Percentiles rank a stretch among this genome's conserved stretches.
phyloP scores from a whole-genome alignment of 2,797 vertebrate species.

The Urosaurus nigricauda region DNA sequence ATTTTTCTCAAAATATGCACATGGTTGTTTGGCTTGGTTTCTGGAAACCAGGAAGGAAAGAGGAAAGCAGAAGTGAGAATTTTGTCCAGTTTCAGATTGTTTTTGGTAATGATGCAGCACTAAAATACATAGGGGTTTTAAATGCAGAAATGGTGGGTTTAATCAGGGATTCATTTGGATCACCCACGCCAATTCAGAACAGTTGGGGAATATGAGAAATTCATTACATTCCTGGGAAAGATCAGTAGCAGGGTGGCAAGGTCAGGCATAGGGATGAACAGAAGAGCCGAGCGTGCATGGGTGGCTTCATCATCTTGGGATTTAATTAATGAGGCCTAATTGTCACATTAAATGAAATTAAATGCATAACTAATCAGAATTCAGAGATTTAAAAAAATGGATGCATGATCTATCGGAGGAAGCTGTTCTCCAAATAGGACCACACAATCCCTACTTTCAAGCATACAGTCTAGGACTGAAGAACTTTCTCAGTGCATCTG shows the following conservation, averaged over 20 bases:
- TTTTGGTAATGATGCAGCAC: too few relatives aligned
- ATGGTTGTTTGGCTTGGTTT: too few relatives aligned
- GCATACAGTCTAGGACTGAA: not conserved
- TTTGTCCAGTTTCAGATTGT: too few relatives aligned
- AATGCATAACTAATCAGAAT: not conserved
- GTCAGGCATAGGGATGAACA: not conserved
- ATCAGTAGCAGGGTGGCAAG: not conserved
- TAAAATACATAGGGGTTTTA: too few relatives aligned
- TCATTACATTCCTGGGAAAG: not conserved
- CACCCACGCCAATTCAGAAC: too few relatives aligned
- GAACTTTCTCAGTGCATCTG: not conserved
- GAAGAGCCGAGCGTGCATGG: not conserved
- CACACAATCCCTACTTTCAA: not conserved
- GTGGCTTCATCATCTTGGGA: not conserved
- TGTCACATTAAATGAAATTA: not conserved
- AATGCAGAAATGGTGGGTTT: too few relatives aligned
- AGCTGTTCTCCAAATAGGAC: not conserved
- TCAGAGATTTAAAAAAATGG: not conserved
- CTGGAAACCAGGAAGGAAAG: too few relatives aligned
- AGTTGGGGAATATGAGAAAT: not conserved
- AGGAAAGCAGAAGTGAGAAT: too few relatives aligned
- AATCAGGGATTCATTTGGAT: too few relatives aligned
- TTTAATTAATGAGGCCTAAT: slow-evolving; percentile 4
- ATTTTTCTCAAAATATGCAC: too few relatives aligned
- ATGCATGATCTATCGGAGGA: not conserved